phyloP scores from a whole-genome alignment of 2,888 invertebrate genomes.

The Synanthedon vespiformis region DNA sequence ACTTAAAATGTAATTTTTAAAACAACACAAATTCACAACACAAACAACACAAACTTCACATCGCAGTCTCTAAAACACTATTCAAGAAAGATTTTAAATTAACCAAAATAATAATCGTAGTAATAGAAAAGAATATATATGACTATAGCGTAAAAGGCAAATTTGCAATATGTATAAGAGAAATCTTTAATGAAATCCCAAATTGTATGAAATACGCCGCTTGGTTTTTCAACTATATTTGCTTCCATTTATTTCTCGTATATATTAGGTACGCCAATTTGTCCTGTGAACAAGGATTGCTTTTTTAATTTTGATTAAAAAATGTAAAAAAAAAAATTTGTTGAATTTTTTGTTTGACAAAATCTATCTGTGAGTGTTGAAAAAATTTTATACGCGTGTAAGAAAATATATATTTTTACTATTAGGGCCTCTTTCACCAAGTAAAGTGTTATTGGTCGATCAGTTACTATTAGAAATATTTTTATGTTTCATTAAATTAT shows the following conservation, averaged over 20 bases:
- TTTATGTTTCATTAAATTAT: too few species aligned
- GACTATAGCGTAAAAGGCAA: conserved; percentile 45
- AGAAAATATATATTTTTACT: too few species aligned
- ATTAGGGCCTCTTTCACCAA: too few species aligned
- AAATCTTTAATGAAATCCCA: conserved; percentile 41
- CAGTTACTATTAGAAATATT: too few species aligned
- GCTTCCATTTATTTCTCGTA: conserved; percentile 28
- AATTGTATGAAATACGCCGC: conserved; percentile 24
- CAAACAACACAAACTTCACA: conserved; percentile 41
- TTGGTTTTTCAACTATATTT: conserved; percentile 10
- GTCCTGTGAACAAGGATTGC: conserved; percentile 19
- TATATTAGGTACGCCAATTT: conserved; percentile 11
- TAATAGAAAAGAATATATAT: conserved; percentile 52
- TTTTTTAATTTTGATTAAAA: neutral
- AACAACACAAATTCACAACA: conserved; percentile 5
- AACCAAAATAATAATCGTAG: conserved; percentile 54
- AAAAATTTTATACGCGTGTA: too few species aligned
- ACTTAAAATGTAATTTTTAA: conserved; percentile 4
- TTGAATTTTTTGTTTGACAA: too few species aligned
- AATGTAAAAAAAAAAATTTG: too few species aligned
- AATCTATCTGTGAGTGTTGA: too few species aligned
- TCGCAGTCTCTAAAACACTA: conserved; percentile 23
- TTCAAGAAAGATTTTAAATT: conserved; percentile 10
- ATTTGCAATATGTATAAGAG: conserved; percentile 47
- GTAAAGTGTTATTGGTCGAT: too few species aligned